Percentiles rank a stretch among this genome's conserved stretches.
Evolutionary conservation across 2,113 vertebrate genomes (phyloP).

Genomic region (Equus przewalskii): DNA sequence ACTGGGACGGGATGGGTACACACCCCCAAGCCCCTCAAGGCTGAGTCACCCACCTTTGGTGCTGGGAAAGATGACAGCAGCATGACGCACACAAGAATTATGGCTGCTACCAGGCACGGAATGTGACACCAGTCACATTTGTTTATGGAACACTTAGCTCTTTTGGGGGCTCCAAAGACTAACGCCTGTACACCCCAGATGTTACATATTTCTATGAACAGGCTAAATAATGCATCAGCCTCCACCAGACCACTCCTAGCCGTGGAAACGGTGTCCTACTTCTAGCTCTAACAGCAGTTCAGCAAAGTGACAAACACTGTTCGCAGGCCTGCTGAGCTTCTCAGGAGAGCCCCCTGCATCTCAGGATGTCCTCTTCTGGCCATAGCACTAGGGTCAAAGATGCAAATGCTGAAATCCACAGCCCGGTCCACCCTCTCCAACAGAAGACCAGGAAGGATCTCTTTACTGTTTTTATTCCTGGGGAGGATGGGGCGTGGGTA

Average conservation of each 20-base stretch:
- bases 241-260: rapidly evolving
- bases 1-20: neutral
- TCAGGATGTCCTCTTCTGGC: neutral
- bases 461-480: too few relatives aligned
- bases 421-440: too few relatives aligned
- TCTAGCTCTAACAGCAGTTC: rapidly evolving
- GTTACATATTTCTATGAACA: neutral
- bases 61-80: neutral
- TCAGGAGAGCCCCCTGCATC: neutral
- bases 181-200: neutral
- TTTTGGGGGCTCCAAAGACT: neutral
- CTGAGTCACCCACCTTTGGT: neutral
- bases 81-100: neutral
- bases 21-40: neutral
- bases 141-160: neutral
- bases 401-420: rapidly evolving
- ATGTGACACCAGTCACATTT: neutral
- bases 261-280: rapidly evolving
- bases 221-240: neutral
- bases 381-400: neutral
- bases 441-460: rapidly evolving
- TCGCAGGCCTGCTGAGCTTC: rapidly evolving
- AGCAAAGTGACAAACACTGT: rapidly evolving
- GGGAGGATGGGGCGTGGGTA: rapidly evolving
- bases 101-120: neutral